Conservation (phyloP, 1,140 invertebrate genomes). For the Megalopta genalis region DNA sequence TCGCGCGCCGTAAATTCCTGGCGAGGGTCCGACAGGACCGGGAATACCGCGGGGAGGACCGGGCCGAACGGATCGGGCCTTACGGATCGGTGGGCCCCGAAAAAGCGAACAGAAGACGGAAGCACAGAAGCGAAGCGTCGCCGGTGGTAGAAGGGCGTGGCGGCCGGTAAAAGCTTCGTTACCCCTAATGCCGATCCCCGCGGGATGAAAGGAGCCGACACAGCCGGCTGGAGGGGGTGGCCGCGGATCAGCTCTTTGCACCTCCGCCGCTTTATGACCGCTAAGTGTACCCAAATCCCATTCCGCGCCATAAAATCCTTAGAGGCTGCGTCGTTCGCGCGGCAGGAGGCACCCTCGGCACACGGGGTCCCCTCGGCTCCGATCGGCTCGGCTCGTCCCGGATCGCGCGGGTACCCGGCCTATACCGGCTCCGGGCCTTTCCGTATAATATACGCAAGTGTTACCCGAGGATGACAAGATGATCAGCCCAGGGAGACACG, state of each 20-base stretch:
- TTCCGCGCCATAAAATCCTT: constrained; percentile 72
- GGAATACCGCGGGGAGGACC: too few relatives aligned
- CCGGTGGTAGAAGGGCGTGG: constrained; percentile 51
- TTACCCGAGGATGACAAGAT: too few relatives aligned
- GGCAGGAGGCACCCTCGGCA: constrained; percentile 46
- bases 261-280: constrained; percentile 74
- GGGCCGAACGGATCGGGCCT: too few relatives aligned
- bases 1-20: constrained; percentile 10
- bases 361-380: not conserved
- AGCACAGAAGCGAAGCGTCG: constrained; percentile 53
- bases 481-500: too few relatives aligned
- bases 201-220: constrained; percentile 73
- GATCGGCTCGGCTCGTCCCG: not conserved
- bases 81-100: not conserved
- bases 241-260: constrained; percentile 72
- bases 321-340: constrained; percentile 43
- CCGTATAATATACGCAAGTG: not conserved
- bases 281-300: constrained; percentile 77
- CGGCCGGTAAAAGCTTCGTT: constrained; percentile 62
- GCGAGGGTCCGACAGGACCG: too few relatives aligned
- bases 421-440: not conserved
- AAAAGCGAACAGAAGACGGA: not conserved
- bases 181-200: constrained; percentile 59
- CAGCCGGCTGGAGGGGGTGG: constrained; percentile 54
- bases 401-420: too few relatives aligned